A percentile compares a stretch with the other conserved stretches of the same genome.
Conservation (phyloP, 2,113 vertebrate species). For the Rhadina sibilatrix region DNA sequence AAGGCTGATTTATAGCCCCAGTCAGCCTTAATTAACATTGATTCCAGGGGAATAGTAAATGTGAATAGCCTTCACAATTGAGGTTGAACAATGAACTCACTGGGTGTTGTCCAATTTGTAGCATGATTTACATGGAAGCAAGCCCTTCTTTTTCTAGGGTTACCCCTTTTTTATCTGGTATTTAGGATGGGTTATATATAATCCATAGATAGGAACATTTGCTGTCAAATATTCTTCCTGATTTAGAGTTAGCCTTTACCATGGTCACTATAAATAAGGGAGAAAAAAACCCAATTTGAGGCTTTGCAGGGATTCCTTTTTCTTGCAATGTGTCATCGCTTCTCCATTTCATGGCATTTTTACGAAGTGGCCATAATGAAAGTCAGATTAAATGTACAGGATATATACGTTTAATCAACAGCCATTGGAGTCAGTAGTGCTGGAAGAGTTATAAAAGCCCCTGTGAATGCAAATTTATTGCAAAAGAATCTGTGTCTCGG, state of each 20-base stretch:
- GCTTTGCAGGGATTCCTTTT: conserved; percentile 90
- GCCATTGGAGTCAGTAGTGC: conserved; percentile 68
- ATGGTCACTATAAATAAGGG: conserved; percentile 89
- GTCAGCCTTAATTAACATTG: conserved; percentile 92
- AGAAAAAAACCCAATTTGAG: conserved; percentile 86
- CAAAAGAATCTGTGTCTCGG: conserved; percentile 71
- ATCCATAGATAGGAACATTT: conserved; percentile 86
- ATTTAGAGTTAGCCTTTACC: conserved; percentile 89
- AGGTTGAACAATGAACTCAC: conserved; percentile 88
- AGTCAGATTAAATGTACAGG: conserved; percentile 92
- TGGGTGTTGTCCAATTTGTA: conserved; percentile 92
- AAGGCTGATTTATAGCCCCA: conserved; percentile 88
- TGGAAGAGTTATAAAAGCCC: conserved; percentile 76
- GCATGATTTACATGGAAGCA: conserved; percentile 94
- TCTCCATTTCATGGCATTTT: conserved; percentile 92
- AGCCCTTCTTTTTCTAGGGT: conserved; percentile 82
- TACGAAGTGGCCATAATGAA: conserved; percentile 98
- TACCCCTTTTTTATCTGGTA: conserved; percentile 83
- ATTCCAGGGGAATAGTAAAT: conserved; percentile 91
- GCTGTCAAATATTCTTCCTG: conserved; percentile 91
- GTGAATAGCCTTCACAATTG: conserved; percentile 87
- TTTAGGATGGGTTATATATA: conserved; percentile 86
- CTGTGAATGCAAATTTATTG: conserved; percentile 80
- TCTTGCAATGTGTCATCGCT: conserved; percentile 87
- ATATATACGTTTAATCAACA: conserved; percentile 78